Base-by-base conservation (phyloP, 2,113 vertebrate genomes). In the Isichthys henryi region DNA sequence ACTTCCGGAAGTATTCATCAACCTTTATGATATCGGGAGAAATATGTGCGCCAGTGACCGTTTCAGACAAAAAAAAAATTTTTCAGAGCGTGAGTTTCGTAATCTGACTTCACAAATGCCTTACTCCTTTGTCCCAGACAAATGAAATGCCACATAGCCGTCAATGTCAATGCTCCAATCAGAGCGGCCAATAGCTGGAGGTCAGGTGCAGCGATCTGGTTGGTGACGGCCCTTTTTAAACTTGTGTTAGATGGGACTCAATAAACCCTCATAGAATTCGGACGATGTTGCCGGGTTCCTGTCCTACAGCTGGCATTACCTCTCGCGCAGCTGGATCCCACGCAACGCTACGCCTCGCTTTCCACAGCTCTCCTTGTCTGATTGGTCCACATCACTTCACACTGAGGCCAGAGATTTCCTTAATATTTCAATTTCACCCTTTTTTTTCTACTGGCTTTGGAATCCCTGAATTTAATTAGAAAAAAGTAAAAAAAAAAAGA, bases 81-180 rank as follows among this genome's bases (percentile, higher is more conserved):
- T 86, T 39, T 39, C 39, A 88, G 53, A 19, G 3, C 19, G 39
- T n/a, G 10, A 53, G 8, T 66, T 88, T 62, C 53, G 3, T 88
- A 23, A 43, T 62, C 52, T 35, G 49, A 21, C 87, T 88, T 88
- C 56, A 43, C 52, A 66, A 66, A 88, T 31, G 87, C 87, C 87
- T 88, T 88, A 88, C 87, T 88, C 31, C 19, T 43, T 88, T 62
- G 27, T 88, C 86, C 52, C 48, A 62, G 43, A 19, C 35, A 27
- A 50, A 66, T 62, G 39, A 23, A 19, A 43, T 45, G 86, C 53
- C 31, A 53, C 35, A 58, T 43, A 46, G 45, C 21, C 17, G 35
- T 11, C 27, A 21, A 10, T 23, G 53, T 46, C 39, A 88, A 66
- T 46, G 19, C 43, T 62, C 15, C 43, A 19, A 66, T 88, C 39